A percentile compares a stretch with the other conserved stretches of the same genome.
Conservation (phyloP, 1,140 invertebrate species). For the Lineus longissimus region DNA sequence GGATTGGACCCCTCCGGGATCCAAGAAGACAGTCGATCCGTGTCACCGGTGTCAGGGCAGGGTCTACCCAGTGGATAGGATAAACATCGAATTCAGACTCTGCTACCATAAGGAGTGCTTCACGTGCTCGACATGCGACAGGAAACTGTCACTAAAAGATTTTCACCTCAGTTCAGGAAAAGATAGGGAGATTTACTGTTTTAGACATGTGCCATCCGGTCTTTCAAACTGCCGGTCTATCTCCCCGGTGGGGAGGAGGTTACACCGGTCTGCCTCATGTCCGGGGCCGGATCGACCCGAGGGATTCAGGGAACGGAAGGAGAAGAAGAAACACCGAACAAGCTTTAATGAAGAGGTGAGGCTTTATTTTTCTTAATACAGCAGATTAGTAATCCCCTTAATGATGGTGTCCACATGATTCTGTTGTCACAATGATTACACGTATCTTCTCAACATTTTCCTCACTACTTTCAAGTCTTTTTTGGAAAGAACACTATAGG, state of each 20-base stretch:
- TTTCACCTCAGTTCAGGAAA: not conserved
- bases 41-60: not conserved
- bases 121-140: not conserved
- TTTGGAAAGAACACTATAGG: no score
- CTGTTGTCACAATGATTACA: no score
- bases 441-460: no score
- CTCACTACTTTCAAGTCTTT: no score
- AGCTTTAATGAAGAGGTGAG: slow-evolving; percentile 5
- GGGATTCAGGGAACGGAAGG: not conserved
- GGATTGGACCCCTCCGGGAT: not conserved
- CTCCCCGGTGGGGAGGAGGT: no score
- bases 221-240: no score
- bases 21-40: not conserved
- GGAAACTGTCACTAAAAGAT: not conserved
- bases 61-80: not conserved
- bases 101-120: slow-evolving; percentile 3
- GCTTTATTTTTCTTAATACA: not conserved
- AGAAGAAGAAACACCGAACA: not conserved
- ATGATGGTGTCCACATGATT: no score
- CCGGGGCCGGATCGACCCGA: no score
- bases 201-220: not conserved
- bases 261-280: no score
- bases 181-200: slow-evolving; percentile 2
- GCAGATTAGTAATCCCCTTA: not conserved
- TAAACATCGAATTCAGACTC: not conserved